These are phyloP conservation scores for Berghia stephanieae DNA, from an alignment of 1,140 invertebrate genomes.

Conservation along the genomic window DNA sequence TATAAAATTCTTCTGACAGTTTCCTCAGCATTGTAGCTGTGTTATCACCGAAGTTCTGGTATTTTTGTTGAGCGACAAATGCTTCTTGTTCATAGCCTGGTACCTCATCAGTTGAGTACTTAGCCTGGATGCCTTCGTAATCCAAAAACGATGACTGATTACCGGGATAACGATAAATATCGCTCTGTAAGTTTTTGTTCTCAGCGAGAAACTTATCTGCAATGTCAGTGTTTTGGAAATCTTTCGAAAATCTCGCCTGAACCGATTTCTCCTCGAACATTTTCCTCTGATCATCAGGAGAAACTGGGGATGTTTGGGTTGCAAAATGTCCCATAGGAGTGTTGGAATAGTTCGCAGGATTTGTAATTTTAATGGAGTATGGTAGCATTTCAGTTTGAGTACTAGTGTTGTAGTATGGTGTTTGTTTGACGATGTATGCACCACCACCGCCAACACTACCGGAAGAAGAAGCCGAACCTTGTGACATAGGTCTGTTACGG, in stretches of 20 bases:
- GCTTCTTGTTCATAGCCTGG: not conserved
- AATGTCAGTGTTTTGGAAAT: conserved; percentile 31
- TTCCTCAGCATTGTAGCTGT: conserved; percentile 76
- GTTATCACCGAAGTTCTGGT: conserved; percentile 18
- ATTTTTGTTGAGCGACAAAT: not conserved
- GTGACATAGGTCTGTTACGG: too few species aligned
- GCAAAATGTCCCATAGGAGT: conserved; percentile 34
- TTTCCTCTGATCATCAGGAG: conserved; percentile 27
- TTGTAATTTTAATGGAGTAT: conserved; percentile 37
- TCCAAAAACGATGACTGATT: too few species aligned
- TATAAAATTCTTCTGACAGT: conserved; percentile 68
- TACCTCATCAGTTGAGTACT: conserved; percentile 39
- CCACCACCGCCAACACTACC: not conserved
- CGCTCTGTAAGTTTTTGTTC: too few species aligned
- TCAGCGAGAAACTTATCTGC: not conserved
- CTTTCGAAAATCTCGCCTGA: conserved; percentile 38
- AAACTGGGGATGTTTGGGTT: conserved; percentile 28
- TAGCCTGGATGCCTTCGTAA: conserved; percentile 41
- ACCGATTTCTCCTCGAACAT: conserved; percentile 40
- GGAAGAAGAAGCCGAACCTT: too few species aligned
- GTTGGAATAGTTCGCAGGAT: conserved; percentile 30
- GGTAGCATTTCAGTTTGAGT: conserved; percentile 57
- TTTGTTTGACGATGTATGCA: conserved; percentile 50
- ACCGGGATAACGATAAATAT: too few species aligned
- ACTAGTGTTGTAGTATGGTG: conserved; percentile 60